Conservation (phyloP, 92 coral and sea anemone species). For the Virgularia gustaviana region DNA sequence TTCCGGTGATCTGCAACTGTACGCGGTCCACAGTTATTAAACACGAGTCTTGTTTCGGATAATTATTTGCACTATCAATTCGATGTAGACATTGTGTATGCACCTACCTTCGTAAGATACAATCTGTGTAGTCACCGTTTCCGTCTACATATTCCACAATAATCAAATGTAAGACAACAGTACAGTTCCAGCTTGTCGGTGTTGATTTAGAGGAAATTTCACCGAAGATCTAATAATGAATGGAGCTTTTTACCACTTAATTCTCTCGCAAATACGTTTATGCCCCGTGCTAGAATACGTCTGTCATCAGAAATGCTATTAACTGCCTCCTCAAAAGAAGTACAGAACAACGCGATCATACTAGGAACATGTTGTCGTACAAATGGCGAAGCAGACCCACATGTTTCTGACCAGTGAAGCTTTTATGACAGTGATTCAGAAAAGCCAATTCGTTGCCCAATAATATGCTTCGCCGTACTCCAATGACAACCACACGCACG, state of each 20-base stretch:
- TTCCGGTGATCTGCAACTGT: too few relatives aligned
- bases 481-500: conserved; percentile 22
- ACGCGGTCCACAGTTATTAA: too few relatives aligned
- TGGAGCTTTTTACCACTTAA: conserved; percentile 1
- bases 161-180: conserved; percentile 19
- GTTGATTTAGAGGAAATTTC: conserved; percentile 13
- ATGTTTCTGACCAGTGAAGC: conserved; percentile 26
- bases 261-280: conserved; percentile 24
- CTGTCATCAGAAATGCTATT: conserved; percentile 3
- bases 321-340: conserved; percentile 7
- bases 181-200: conserved; percentile 38
- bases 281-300: not conserved
- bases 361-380: conserved; percentile 1
- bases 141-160: conserved; percentile 18
- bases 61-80: not conserved
- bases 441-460: too few relatives aligned
- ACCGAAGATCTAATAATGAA: conserved; percentile 1
- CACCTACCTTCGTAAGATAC: conserved; percentile 31
- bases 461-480: too few relatives aligned
- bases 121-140: conserved; percentile 20
- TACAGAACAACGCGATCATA: not conserved
- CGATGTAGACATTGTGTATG: not conserved
- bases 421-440: conserved; percentile 2
- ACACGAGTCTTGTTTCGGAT: too few relatives aligned
- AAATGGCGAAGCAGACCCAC: conserved; percentile 36